Percentiles rank a stretch among this genome's conserved stretches.
Evolutionary conservation across 2,797 vertebrate genomes (phyloP).

Genomic region (Eurystomus glaucurus): DNA sequence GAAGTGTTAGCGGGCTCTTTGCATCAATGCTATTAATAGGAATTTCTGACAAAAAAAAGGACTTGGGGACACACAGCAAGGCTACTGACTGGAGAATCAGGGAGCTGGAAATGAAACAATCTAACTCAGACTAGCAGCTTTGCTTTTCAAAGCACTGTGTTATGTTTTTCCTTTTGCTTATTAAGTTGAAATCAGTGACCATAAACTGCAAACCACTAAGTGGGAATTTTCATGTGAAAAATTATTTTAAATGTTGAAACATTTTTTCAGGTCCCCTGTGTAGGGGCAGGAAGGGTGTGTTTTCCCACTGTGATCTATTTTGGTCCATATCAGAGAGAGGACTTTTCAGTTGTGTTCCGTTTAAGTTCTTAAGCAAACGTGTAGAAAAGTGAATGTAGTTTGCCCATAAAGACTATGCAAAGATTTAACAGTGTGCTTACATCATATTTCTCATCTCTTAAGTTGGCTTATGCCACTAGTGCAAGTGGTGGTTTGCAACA

Average conservation of each 20-base stretch:
- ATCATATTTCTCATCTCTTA: neutral
- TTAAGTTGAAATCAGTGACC: neutral
- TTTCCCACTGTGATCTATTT: neutral
- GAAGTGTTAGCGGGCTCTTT: neutral
- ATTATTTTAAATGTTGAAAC: neutral
- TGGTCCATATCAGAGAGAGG: neutral
- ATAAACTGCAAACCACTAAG: neutral
- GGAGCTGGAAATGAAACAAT: neutral
- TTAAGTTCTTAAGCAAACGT: neutral
- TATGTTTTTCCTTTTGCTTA: neutral
- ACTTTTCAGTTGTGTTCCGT: neutral
- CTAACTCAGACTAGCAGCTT: constrained; percentile 15
- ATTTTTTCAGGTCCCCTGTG: neutral
- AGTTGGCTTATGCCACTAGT: neutral
- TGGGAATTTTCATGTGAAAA: neutral
- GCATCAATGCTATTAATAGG: neutral
- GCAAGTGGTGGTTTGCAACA: neutral
- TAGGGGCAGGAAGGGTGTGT: neutral
- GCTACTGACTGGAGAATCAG: neutral
- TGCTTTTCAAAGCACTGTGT: neutral
- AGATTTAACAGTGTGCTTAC: neutral
- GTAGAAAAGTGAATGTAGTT: neutral
- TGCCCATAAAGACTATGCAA: neutral
- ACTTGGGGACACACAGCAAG: neutral
- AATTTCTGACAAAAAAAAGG: constrained; percentile 4